Percentiles rank a stretch among this genome's conserved stretches.
phyloP scores from a whole-genome alignment of 2,113 vertebrate species.

The Cyprinodon tularosa region DNA sequence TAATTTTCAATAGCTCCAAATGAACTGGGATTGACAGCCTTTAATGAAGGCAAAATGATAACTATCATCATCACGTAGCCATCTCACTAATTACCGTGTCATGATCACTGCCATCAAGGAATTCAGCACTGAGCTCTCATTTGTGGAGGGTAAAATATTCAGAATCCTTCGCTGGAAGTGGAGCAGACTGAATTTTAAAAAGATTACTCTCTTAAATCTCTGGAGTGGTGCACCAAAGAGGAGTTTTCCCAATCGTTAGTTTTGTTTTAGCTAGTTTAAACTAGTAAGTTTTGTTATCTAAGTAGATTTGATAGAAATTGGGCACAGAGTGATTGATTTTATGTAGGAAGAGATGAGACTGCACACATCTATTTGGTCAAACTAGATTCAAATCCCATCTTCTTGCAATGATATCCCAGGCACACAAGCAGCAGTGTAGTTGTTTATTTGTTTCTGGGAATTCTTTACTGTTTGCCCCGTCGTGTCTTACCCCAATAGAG shows the following conservation, averaged over 20 bases:
- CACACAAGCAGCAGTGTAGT: conserved; percentile 10
- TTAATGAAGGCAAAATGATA: conserved; percentile 58
- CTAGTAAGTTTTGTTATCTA: background rate
- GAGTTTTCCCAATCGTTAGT: conserved; percentile 39
- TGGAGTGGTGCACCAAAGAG: conserved; percentile 28
- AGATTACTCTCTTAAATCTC: conserved; percentile 43
- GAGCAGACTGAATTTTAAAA: conserved; percentile 57
- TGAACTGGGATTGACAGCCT: conserved; percentile 54
- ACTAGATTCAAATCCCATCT: conserved; percentile 12
- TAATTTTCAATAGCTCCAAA: conserved; percentile 28
- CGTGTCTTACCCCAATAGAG: conserved; percentile 50
- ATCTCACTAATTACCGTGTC: conserved; percentile 63
- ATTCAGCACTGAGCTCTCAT: conserved; percentile 47
- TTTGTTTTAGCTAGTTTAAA: conserved; percentile 15
- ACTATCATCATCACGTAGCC: conserved; percentile 59
- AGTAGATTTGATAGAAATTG: conserved; percentile 15
- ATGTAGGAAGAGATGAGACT: conserved; percentile 13
- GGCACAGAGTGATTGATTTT: conserved; percentile 6
- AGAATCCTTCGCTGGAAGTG: conserved; percentile 45
- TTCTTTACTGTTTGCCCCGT: conserved; percentile 22
- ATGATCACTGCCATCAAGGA: conserved; percentile 67
- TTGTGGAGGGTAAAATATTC: conserved; percentile 66
- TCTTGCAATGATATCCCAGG: conserved; percentile 8
- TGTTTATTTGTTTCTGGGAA: conserved; percentile 54
- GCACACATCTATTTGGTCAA: background rate